Evolutionary conservation across 1,140 invertebrate species (phyloP), one percentile per base, ranked within the genome.

Genomic region (Anagrus nilaparvatae): DNA sequence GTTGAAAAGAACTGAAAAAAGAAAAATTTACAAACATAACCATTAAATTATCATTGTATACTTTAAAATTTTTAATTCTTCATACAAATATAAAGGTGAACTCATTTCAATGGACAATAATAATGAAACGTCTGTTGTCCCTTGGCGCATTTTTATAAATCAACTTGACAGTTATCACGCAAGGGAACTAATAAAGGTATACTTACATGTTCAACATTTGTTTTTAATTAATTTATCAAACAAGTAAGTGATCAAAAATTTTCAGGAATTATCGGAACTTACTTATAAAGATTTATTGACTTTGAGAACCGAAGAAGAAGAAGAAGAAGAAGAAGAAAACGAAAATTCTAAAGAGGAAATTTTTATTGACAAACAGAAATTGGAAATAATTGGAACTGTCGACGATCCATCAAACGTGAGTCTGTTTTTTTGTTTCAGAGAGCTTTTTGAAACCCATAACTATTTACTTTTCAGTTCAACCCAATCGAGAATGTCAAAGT

Each of bases 81-180:
- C n/a, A n/a, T n/a, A n/a, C n/a, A n/a, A n/a, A n/a, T n/a, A n/a
- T n/a, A n/a, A n/a, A n/a, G n/a, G n/a, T n/a, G n/a, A n/a, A n/a
- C n/a, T n/a, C n/a, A n/a, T n/a, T n/a, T n/a, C n/a, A n/a, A n/a
- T n/a, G n/a, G n/a, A n/a, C n/a, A n/a, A n/a, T n/a, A n/a, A n/a
- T n/a, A n/a, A n/a, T n/a, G n/a, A n/a, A n/a, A n/a, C n/a, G n/a
- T n/a, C n/a, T 24, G n/a, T 61, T 30, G 34, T 43, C 14, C 55
- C 55, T 0, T 55, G 51, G 49, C 53, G 56, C 5, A 42, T 61
- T 37, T 63, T 63, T 36, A 51, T 62, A 32, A 63, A 62, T 54
- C 52, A 59, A 9, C 39, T 61, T 18, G 59, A 62, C 41, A 55
- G 53, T 17, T 62, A 56, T 48, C 54, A 56, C 28, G 58, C 57